phyloP scores from a whole-genome alignment of 2,113 vertebrate species.

The Thalassoma bifasciatum region DNA sequence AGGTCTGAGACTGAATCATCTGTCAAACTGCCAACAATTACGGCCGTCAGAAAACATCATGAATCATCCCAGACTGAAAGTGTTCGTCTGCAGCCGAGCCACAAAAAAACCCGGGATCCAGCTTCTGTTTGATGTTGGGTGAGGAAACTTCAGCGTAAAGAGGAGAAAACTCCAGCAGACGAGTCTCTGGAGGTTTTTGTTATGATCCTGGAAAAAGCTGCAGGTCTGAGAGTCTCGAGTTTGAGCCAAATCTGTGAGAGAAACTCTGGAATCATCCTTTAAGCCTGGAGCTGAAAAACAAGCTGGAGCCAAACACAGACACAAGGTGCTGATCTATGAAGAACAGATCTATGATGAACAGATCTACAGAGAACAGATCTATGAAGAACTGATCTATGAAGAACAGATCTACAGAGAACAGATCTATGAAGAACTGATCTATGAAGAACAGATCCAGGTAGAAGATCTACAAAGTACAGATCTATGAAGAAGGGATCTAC shows the following conservation, averaged over 20 bases:
- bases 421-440: too few relatives aligned
- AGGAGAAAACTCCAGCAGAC: background rate
- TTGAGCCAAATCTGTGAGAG: background rate
- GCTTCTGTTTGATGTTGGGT: background rate
- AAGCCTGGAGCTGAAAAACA: conserved; percentile 36
- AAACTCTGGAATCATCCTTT: conserved; percentile 37
- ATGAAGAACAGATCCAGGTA: too few relatives aligned
- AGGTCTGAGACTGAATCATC: background rate
- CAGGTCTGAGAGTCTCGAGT: background rate
- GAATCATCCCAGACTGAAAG: background rate
- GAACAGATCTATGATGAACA: too few relatives aligned
- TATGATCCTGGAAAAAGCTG: background rate
- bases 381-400: too few relatives aligned
- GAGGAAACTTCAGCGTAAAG: too few relatives aligned
- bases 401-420: too few relatives aligned
- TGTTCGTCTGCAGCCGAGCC: too few relatives aligned
- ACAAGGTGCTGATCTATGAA: background rate
- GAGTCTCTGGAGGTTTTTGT: background rate
- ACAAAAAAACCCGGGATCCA: too few relatives aligned
- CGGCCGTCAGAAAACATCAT: background rate
- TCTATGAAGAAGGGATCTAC: too few relatives aligned
- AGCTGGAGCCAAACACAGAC: conserved; percentile 11
- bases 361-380: too few relatives aligned
- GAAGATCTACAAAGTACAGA: too few relatives aligned
- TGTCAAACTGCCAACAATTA: conserved; percentile 6